phyloP scores from a whole-genome alignment of 2,113 vertebrate genomes.

The Xenus cinereus region DNA sequence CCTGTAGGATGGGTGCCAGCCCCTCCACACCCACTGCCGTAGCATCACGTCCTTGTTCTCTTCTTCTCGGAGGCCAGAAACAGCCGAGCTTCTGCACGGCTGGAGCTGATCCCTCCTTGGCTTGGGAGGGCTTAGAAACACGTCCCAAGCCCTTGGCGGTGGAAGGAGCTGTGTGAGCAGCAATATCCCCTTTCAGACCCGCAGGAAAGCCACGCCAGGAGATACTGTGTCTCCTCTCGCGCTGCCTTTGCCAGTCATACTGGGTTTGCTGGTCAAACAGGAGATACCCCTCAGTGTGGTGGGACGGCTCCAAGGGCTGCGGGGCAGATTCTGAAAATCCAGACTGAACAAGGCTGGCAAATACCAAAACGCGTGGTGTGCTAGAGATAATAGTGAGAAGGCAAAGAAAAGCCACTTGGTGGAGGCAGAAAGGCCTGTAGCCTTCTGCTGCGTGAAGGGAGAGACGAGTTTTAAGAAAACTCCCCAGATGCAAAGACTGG shows the following conservation, averaged over 20 bases:
- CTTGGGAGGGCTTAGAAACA: accelerated
- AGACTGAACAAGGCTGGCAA: background rate
- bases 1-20: accelerated
- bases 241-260: accelerated
- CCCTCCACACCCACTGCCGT: accelerated
- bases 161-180: background rate
- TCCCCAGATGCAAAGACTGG: accelerated
- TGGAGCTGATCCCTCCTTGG: accelerated
- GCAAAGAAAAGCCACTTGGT: too few relatives aligned
- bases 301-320: accelerated
- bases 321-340: background rate
- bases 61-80: background rate
- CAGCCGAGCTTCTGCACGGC: accelerated
- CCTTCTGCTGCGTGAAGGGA: background rate
- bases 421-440: background rate
- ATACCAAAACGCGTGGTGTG: accelerated
- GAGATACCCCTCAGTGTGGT: accelerated
- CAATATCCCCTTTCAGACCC: background rate
- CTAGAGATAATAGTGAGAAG: background rate
- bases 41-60: background rate
- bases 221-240: background rate
- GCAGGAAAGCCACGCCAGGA: background rate
- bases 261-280: background rate
- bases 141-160: accelerated
- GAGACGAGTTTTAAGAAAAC: background rate